These are phyloP conservation scores for Leucophenga montana DNA, from an alignment of 2,888 invertebrate genomes.

Conservation along the genomic window DNA sequence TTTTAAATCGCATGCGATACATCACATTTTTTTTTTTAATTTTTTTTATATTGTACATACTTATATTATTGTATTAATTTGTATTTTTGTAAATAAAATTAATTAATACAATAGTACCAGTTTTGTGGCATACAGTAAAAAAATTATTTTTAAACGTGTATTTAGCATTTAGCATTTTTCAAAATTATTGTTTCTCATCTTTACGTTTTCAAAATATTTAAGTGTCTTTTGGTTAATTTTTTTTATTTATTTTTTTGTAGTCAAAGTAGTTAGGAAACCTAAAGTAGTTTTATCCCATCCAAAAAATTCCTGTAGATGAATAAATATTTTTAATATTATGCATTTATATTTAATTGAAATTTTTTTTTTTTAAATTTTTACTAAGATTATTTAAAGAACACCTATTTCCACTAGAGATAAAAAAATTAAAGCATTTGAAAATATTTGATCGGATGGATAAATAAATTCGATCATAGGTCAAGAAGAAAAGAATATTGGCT, in stretches of 20 bases:
- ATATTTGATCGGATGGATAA: too few species aligned
- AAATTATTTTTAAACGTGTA: too few species aligned
- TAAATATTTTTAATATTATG: conserved; percentile 22
- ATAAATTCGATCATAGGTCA: too few species aligned
- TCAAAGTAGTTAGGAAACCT: conserved; percentile 16
- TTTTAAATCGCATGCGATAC: conserved; percentile 2
- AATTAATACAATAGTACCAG: too few species aligned
- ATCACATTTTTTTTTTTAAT: conserved; percentile 18
- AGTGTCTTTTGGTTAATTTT: conserved; percentile 2
- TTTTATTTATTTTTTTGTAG: conserved; percentile 22
- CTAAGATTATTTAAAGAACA: neutral
- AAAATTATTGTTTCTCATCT: neutral
- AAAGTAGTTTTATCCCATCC: conserved; percentile 22
- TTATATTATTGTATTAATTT: too few species aligned
- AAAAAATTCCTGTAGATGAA: conserved; percentile 27
- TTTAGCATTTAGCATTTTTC: neutral
- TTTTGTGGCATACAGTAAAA: too few species aligned
- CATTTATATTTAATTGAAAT: neutral
- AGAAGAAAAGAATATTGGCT: neutral
- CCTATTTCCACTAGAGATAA: too few species aligned
- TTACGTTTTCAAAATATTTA: neutral
- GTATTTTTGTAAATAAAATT: too few species aligned
- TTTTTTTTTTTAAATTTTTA: conserved; percentile 1
- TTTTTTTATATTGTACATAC: neutral
- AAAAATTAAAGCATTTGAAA: too few species aligned